phyloP scores from a whole-genome alignment of 1,140 invertebrate species.

The Drosophila pseudoananassae region DNA sequence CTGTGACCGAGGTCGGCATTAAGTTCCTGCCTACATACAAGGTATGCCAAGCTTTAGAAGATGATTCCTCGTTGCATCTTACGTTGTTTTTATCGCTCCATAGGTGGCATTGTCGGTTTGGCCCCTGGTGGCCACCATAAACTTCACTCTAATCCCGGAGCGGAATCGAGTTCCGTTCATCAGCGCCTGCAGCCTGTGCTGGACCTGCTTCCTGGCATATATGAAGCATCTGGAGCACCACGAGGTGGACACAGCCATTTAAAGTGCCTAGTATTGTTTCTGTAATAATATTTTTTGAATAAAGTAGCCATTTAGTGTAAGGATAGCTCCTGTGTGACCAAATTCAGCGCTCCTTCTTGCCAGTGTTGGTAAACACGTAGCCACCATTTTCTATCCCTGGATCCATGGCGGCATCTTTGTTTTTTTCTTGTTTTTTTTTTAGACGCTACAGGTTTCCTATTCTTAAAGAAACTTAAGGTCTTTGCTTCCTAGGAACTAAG shows the following conservation, averaged over 20 bases:
- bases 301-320: neutral
- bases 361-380: neutral
- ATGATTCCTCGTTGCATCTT: neutral
- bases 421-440: neutral
- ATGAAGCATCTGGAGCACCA: constrained; percentile 90
- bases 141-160: constrained; percentile 91
- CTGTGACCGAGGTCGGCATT: constrained; percentile 88
- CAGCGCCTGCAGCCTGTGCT: constrained; percentile 92
- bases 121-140: constrained; percentile 93
- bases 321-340: neutral
- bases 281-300: neutral
- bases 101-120: constrained; percentile 92
- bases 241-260: constrained; percentile 63
- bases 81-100: constrained; percentile 32
- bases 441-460: neutral
- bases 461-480: too few relatives aligned
- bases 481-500: too few relatives aligned
- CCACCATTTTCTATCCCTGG: neutral
- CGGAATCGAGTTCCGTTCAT: constrained; percentile 93
- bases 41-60: constrained; percentile 28
- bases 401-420: neutral
- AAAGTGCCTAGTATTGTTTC: constrained; percentile 4
- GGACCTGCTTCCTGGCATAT: constrained; percentile 94
- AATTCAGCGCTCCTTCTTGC: neutral
- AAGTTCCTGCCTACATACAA: constrained; percentile 92